Evolutionary conservation across 2,113 vertebrate species (phyloP).

Genomic region (Dasypus novemcinctus): DNA sequence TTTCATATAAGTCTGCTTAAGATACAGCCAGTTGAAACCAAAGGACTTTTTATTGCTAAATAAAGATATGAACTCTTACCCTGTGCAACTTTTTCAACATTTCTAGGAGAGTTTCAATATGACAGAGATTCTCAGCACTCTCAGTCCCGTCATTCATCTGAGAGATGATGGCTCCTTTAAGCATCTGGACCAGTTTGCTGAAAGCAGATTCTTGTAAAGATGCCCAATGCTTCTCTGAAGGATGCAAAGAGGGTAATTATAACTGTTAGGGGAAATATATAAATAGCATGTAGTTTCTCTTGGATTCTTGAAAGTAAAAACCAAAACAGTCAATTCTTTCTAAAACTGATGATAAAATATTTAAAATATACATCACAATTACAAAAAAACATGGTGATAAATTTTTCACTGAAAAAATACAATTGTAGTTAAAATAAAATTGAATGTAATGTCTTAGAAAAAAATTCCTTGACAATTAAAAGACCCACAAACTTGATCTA

Average conservation of each 20-base stretch:
- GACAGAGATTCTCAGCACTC: neutral
- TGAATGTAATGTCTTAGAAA: neutral
- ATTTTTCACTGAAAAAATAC: neutral
- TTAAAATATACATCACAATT: neutral
- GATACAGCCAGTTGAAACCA: neutral
- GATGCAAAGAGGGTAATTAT: slow-evolving; percentile 4
- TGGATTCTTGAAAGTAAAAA: neutral
- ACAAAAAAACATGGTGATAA: neutral
- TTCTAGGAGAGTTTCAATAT: slow-evolving; percentile 51
- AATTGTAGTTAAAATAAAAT: neutral
- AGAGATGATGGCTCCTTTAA: slow-evolving; percentile 56
- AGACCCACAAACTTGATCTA: neutral
- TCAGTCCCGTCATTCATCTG: neutral
- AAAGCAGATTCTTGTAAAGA: slow-evolving; percentile 63
- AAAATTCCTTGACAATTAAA: neutral
- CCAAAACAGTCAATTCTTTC: neutral
- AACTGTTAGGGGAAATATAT: neutral
- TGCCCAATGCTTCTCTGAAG: slow-evolving; percentile 75
- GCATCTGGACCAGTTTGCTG: slow-evolving; percentile 66
- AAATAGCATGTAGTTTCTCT: neutral
- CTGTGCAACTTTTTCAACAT: slow-evolving; percentile 73
- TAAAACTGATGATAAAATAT: neutral
- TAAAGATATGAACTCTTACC: slow-evolving; percentile 59
- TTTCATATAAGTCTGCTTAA: neutral
- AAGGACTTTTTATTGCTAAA: neutral